Evolutionary conservation across 2,888 invertebrate genomes (phyloP).

Genomic region (Lacanobia wlatinum): DNA sequence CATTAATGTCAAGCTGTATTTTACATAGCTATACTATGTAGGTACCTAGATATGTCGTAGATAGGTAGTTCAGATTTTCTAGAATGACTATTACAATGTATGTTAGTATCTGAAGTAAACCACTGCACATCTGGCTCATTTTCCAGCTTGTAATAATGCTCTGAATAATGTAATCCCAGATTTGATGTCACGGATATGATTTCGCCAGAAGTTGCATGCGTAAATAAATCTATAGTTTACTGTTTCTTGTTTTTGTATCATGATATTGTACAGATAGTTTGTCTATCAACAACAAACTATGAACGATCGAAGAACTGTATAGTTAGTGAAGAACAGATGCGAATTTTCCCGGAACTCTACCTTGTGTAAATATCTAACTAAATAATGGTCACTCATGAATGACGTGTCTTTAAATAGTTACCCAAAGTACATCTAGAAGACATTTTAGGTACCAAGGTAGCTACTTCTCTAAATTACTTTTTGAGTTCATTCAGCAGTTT

Average conservation of each 20-base stretch:
- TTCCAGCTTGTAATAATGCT: slow-evolving; percentile 30
- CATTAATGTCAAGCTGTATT: slow-evolving; percentile 17
- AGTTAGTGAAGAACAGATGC: slow-evolving; percentile 23
- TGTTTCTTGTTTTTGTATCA: slow-evolving; percentile 23
- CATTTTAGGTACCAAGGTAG: background rate
- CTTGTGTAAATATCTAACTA: slow-evolving; percentile 6
- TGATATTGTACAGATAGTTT: background rate
- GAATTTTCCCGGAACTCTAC: slow-evolving; percentile 36
- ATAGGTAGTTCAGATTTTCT: background rate
- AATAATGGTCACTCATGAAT: background rate
- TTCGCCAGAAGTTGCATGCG: slow-evolving; percentile 42
- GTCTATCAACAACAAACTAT: slow-evolving; percentile 6
- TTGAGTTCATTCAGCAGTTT: background rate
- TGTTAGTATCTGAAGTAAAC: slow-evolving; percentile 20
- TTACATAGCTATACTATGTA: background rate
- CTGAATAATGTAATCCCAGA: slow-evolving; percentile 41
- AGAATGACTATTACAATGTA: slow-evolving; percentile 7
- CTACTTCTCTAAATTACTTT: background rate
- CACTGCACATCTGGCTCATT: slow-evolving; percentile 47
- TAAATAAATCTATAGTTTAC: slow-evolving; percentile 21
- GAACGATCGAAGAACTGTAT: slow-evolving; percentile 15
- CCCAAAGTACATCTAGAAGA: background rate
- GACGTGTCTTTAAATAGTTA: slow-evolving; percentile 7
- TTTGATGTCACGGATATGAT: slow-evolving; percentile 44
- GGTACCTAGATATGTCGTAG: background rate